Evolutionary conservation across 1,140 invertebrate species (phyloP), one percentile per base, ranked within the genome.

Genomic region (Hesperophylax magnus): DNA sequence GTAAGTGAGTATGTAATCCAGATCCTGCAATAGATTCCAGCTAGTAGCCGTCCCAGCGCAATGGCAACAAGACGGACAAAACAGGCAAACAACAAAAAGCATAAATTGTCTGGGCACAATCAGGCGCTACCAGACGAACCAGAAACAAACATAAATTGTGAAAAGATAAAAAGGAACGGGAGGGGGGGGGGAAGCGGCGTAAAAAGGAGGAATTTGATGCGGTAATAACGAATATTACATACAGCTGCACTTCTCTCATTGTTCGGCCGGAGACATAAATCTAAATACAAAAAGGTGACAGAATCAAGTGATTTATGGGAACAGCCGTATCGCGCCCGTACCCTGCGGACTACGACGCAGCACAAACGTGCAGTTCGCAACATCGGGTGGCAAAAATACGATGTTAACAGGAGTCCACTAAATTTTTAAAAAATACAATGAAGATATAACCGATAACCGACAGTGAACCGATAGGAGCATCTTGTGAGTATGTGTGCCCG

Each of bases 171-270:
- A 74, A 56, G 76, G 63, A 78, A 31, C 22, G 22, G 22, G 15
- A 52, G 14, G 54, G 17, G 27, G 54, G n/a, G 72, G 76, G 61
- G 24, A 56, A 61, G 22, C 24, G 22, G 61, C 54, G 77, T 67
- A 78, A 78, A 72, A 83, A 83, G 80, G 74, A 81, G 80, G 77
- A 81, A 84, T 84, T 84, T 77, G 82, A 84, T 84, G 82, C 82
- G 82, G 82, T 84, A 84, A 84, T 84, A 84, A 84, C 82, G 82
- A 84, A 84, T 84, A 84, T 84, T 84, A 80, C 82, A 81, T 84
- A 84, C 82, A 84, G 82, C 82, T 84, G 82, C 82, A 84, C 77
- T 77, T 78, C 67, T 77, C 74, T 81, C 82, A 84, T 84, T 84
- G 82, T 84, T 81, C 82, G 56, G 71, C 63, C 54, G 34, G 77